Evolutionary conservation across 2,797 vertebrate species (phyloP).

Genomic region (Amphiprion clarkii): DNA sequence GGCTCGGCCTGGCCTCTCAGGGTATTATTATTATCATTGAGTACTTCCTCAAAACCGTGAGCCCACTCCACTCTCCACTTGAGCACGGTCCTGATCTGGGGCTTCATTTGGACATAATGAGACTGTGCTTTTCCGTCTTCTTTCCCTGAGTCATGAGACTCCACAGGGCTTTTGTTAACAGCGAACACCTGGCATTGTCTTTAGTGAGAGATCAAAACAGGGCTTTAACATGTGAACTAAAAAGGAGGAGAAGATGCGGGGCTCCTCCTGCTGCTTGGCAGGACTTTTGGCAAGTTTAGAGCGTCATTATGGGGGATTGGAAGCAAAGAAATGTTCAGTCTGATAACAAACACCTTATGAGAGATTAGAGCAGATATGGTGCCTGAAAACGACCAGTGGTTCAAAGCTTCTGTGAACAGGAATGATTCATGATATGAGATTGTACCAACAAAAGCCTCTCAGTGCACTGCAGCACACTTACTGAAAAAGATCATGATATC

Average conservation of each 20-base stretch:
- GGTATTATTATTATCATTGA: slow-evolving; percentile 90
- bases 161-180: slow-evolving; percentile 71
- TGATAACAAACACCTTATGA: slow-evolving; percentile 62
- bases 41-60: slow-evolving; percentile 91
- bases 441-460: slow-evolving; percentile 15
- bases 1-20: slow-evolving; percentile 87
- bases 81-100: slow-evolving; percentile 74
- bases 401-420: slow-evolving; percentile 25
- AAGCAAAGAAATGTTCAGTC: slow-evolving; percentile 46
- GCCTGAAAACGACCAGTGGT: slow-evolving; percentile 28
- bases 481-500: too few relatives aligned
- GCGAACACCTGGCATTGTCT: slow-evolving; percentile 82
- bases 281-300: slow-evolving; percentile 74
- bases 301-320: slow-evolving; percentile 52
- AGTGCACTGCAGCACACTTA: neutral
- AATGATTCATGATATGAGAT: slow-evolving; percentile 35
- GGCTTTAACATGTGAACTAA: slow-evolving; percentile 60
- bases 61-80: slow-evolving; percentile 74
- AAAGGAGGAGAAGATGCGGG: slow-evolving; percentile 53
- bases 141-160: slow-evolving; percentile 48
- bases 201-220: slow-evolving; percentile 69
- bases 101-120: slow-evolving; percentile 81
- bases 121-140: slow-evolving; percentile 74
- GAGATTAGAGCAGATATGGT: slow-evolving; percentile 43
- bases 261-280: slow-evolving; percentile 60